A percentile compares a stretch with the other conserved stretches of the same genome.
Evolutionary conservation across 2,888 invertebrate genomes (phyloP).

Genomic region (Ryuthela nishihirai): DNA sequence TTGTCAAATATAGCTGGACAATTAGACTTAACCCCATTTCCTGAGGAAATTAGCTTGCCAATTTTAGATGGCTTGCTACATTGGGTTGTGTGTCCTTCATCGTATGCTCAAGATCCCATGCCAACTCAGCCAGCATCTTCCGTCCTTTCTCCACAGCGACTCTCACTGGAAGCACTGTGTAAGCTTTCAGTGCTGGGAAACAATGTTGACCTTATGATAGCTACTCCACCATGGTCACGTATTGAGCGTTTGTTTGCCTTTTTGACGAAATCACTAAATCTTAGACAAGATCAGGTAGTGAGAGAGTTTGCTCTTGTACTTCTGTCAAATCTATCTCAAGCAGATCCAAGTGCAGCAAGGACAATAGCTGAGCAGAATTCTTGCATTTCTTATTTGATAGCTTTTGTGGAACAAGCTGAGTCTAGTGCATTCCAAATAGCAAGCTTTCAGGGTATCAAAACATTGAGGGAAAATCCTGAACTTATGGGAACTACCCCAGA

Average conservation of each 20-base stretch:
- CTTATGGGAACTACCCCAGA: conserved; percentile 98
- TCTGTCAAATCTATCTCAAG: conserved; percentile 88
- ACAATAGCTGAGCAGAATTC: conserved; percentile 85
- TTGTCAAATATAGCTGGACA: conserved; percentile 93
- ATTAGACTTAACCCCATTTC: conserved; percentile 81
- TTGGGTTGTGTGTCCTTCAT: conserved; percentile 96
- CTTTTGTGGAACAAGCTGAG: conserved; percentile 94
- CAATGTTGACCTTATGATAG: conserved; percentile 96
- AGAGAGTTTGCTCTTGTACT: conserved; percentile 97
- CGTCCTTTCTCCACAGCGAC: conserved; percentile 79
- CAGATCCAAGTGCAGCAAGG: conserved; percentile 84
- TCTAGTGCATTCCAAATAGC: conserved; percentile 88
- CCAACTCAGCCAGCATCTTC: conserved; percentile 70
- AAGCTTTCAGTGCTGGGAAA: conserved; percentile 96
- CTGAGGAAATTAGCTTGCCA: conserved; percentile 88
- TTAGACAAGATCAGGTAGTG: conserved; percentile 79
- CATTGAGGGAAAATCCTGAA: conserved; percentile 95
- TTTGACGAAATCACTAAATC: conserved; percentile 80
- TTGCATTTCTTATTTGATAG: conserved; percentile 88
- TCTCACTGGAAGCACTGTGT: conserved; percentile 93
- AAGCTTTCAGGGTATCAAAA: conserved; percentile 90
- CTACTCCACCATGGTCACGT: conserved; percentile 92
- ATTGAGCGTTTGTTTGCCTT: conserved; percentile 86
- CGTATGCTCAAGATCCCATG: conserved; percentile 92
- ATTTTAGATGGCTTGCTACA: conserved; percentile 93